phyloP scores from a whole-genome alignment of 2,888 invertebrate species.

The Drosophila sordidapex region DNA sequence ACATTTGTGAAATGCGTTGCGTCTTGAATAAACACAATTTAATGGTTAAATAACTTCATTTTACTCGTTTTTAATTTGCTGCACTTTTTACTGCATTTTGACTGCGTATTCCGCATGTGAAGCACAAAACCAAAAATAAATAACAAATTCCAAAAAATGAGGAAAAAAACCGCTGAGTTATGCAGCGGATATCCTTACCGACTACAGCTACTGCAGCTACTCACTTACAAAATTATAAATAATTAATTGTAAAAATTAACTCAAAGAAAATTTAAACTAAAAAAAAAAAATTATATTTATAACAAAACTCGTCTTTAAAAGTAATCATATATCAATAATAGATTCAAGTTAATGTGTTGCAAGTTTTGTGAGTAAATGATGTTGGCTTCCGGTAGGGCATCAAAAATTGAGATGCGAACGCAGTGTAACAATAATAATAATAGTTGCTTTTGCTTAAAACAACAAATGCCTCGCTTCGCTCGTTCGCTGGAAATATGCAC shows the following conservation, averaged over 20 bases:
- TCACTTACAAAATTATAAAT: background rate
- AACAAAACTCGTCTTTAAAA: background rate
- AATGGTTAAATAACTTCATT: conserved; percentile 1
- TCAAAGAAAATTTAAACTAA: too few relatives aligned
- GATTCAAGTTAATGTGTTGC: background rate
- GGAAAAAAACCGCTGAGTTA: background rate
- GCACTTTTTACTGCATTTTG: conserved; percentile 5
- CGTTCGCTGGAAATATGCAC: conserved; percentile 33
- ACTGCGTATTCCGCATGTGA: conserved; percentile 5
- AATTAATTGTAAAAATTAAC: background rate
- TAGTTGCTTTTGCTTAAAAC: conserved; percentile 32
- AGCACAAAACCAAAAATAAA: conserved; percentile 12
- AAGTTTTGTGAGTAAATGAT: background rate
- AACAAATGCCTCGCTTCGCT: conserved; percentile 30
- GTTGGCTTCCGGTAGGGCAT: background rate
- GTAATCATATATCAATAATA: background rate
- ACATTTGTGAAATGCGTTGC: background rate
- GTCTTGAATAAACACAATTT: background rate
- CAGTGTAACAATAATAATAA: conserved; percentile 49
- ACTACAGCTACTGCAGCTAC: background rate
- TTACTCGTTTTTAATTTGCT: background rate
- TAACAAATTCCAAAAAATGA: background rate
- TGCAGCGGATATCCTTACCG: background rate
- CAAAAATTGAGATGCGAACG: conserved; percentile 25
- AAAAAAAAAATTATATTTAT: background rate